Base-by-base conservation (phyloP, 1,140 invertebrate species). In the Luehdorfia chinensis region DNA sequence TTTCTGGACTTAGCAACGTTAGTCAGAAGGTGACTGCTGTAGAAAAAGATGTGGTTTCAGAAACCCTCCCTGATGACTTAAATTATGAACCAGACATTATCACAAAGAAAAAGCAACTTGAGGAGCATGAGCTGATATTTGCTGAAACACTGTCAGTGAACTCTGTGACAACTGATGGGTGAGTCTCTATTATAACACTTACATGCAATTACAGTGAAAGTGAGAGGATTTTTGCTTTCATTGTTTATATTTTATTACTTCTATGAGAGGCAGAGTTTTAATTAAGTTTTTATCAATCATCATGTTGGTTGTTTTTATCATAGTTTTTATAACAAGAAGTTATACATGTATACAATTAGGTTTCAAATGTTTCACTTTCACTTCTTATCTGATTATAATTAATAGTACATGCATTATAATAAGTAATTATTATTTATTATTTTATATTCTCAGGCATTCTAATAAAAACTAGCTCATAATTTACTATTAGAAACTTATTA, bases 131-230 rank as follows among this genome's bases (percentile, higher is more conserved):
- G 71, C 75, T 87, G 74, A 78, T 63, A 47, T 87, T 89, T 57
- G 65, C 76, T 36, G 87, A 88, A 34, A 69, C 80, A 45, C 49
- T 88, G 50, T 88, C 87, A 41, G 72, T 89, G 62, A 89, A 90
- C 65, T 84, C 88, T 33, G 88, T 88, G 39, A 79, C 88, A 48
- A 83, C 84, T 37, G 88, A 89, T 72, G 87, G 87, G 88, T 89
- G 62, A 87, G 88, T 88, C 45, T 6, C 23, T 31, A 41, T 44
- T 45, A 11, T 45, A 14, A 58, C 32, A 36, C 28, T 15, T n/a
- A n/a, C n/a, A n/a, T n/a, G 30, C 31, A 12, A 45, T 39, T 52
- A 55, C 37, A 49, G 55, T 55, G 55, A 57, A 57, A 52, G 55
- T 57, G 16, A 37, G 25, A 43, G 25, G 16, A 12, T n/a, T 41